These are phyloP conservation scores for Ciconia boyciana DNA, from an alignment of 2,113 vertebrate genomes.

Conservation along the genomic window DNA sequence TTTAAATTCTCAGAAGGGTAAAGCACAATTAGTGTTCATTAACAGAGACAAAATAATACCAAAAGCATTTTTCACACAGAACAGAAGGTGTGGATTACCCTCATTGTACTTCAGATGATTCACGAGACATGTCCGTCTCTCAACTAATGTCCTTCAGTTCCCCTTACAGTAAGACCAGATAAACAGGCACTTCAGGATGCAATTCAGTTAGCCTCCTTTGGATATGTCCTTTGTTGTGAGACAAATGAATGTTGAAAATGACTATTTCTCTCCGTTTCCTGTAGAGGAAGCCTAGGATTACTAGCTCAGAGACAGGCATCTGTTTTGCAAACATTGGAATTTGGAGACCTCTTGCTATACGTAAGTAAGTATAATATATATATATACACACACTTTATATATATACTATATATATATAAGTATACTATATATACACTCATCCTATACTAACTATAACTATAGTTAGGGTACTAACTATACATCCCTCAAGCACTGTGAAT, in stretches of 20 bases:
- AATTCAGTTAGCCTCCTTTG: neutral
- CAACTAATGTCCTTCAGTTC: neutral
- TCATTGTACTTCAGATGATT: neutral
- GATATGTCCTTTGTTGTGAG: neutral
- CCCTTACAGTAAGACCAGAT: neutral
- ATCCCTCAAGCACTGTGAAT: neutral
- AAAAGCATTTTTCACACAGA: neutral
- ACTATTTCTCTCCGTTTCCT: neutral
- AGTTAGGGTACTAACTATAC: neutral
- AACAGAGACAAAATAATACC: neutral
- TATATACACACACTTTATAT: too few relatives aligned
- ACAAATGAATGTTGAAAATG: neutral
- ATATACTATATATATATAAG: too few relatives aligned
- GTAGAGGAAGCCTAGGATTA: neutral
- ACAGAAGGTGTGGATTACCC: neutral
- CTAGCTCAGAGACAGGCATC: neutral
- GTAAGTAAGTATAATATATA: too few relatives aligned
- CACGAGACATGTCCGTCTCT: neutral
- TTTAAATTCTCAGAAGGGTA: neutral
- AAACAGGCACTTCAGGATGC: neutral
- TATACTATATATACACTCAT: too few relatives aligned
- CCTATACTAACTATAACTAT: too few relatives aligned
- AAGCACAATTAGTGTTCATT: neutral
- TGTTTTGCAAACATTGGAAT: neutral
- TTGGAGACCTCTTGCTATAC: neutral